These are phyloP conservation scores for Mesaphorura yosii DNA, from an alignment of 1,140 invertebrate species.

Conservation along the genomic window DNA sequence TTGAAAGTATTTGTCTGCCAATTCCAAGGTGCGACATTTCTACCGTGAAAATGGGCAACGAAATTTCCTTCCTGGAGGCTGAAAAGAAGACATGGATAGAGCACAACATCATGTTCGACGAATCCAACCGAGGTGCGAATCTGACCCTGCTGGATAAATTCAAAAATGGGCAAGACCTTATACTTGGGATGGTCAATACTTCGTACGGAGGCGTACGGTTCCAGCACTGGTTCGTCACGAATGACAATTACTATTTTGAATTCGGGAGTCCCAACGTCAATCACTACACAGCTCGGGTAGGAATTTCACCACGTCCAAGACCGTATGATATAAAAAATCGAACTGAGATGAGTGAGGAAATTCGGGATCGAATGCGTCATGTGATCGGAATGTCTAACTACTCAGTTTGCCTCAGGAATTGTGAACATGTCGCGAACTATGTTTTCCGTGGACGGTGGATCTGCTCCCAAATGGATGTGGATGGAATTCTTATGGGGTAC, in stretches of 20 bases:
- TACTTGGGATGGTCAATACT: background rate
- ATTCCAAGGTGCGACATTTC: background rate
- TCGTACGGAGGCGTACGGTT: background rate
- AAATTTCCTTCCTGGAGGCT: background rate
- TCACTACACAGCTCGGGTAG: background rate
- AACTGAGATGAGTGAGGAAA: background rate
- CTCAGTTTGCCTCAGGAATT: constrained; percentile 5
- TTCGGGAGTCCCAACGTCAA: background rate
- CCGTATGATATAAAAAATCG: background rate
- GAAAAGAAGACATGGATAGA: background rate
- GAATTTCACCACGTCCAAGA: background rate
- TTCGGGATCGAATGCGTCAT: background rate
- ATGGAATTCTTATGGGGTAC: background rate
- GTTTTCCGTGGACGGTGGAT: background rate
- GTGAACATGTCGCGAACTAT: constrained; percentile 14
- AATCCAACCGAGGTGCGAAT: background rate
- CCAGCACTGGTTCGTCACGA: background rate
- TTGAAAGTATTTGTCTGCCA: no score
- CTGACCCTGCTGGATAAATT: background rate
- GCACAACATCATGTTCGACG: background rate
- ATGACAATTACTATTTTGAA: background rate
- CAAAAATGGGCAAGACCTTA: no score
- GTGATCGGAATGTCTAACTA: constrained; percentile 7
- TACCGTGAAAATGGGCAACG: background rate
- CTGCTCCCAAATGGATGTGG: background rate